Percentiles rank a stretch among this genome's conserved stretches.
Conservation (phyloP, 2,113 vertebrate genomes). For the Motacilla alba region DNA sequence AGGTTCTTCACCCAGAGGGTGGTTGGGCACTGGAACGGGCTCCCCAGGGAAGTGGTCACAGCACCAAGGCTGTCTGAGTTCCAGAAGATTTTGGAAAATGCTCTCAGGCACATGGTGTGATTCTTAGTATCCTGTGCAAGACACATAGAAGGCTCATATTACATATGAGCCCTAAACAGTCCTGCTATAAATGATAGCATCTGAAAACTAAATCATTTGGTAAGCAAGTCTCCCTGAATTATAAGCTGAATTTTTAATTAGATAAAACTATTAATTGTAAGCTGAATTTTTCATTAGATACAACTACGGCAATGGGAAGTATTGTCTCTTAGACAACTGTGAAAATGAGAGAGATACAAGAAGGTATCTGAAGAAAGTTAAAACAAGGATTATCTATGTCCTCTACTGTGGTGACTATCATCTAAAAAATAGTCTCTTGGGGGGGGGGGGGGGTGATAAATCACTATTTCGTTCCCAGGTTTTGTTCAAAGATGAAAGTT, state of each 20-base stretch:
- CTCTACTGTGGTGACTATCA: background rate
- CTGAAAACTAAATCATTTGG: background rate
- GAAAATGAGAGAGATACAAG: background rate
- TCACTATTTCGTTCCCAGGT: background rate
- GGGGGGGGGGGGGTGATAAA: background rate
- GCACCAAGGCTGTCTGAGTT: background rate
- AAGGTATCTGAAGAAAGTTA: background rate
- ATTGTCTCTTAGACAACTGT: background rate
- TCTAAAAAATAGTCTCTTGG: background rate
- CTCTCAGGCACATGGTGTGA: background rate
- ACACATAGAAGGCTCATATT: background rate
- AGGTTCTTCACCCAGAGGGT: background rate
- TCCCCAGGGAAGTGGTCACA: background rate
- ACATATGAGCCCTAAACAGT: background rate
- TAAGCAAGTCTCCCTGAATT: background rate
- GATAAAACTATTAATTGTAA: background rate
- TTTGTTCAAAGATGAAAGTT: background rate
- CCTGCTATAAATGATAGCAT: background rate
- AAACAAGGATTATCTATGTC: background rate
- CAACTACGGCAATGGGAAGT: background rate
- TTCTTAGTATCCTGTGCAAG: background rate
- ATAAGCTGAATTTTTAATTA: background rate
- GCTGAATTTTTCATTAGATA: background rate
- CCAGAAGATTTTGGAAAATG: background rate
- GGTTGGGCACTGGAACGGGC: background rate